Evolutionary conservation across 1,140 invertebrate genomes (phyloP).

Genomic region (Hyposmocoma kahamanoa): DNA sequence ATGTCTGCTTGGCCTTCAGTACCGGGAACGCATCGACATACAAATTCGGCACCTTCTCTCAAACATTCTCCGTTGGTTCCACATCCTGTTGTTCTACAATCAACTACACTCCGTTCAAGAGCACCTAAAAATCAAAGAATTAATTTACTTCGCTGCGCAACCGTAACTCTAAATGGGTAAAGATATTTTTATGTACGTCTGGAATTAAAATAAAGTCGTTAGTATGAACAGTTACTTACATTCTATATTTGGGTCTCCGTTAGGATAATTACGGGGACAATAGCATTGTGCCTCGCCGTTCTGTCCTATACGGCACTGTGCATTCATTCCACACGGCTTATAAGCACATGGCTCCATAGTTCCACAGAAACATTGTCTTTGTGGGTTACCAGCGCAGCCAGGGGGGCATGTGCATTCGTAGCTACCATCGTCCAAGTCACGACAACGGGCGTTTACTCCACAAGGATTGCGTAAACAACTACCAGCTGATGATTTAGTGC

Average conservation of each 20-base stretch:
- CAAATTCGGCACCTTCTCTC: slow-evolving; percentile 84
- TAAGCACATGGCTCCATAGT: slow-evolving; percentile 80
- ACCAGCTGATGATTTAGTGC: slow-evolving; percentile 77
- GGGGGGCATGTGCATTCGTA: slow-evolving; percentile 86
- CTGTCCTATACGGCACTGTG: slow-evolving; percentile 82
- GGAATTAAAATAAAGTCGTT: too few species aligned
- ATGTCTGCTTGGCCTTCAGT: slow-evolving; percentile 82
- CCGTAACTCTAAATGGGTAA: too few species aligned
- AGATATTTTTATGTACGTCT: too few species aligned
- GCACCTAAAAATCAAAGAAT: slow-evolving; percentile 73
- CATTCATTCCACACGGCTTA: slow-evolving; percentile 86
- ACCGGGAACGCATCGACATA: slow-evolving; percentile 86
- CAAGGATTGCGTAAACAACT: slow-evolving; percentile 87
- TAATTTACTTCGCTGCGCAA: too few species aligned
- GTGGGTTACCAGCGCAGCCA: slow-evolving; percentile 88
- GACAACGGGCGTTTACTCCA: slow-evolving; percentile 87
- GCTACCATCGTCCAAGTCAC: slow-evolving; percentile 79
- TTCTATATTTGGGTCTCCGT: slow-evolving; percentile 88
- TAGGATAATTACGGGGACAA: slow-evolving; percentile 86
- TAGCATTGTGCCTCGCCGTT: slow-evolving; percentile 83
- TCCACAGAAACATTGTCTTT: slow-evolving; percentile 85
- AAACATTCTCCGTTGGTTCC: slow-evolving; percentile 88
- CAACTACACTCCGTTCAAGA: slow-evolving; percentile 77
- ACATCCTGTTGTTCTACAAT: slow-evolving; percentile 88
- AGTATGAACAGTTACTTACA: slow-evolving; percentile 79